These are phyloP conservation scores for Hipposideros larvatus DNA, from an alignment of 2,797 vertebrate genomes.

Conservation along the genomic window DNA sequence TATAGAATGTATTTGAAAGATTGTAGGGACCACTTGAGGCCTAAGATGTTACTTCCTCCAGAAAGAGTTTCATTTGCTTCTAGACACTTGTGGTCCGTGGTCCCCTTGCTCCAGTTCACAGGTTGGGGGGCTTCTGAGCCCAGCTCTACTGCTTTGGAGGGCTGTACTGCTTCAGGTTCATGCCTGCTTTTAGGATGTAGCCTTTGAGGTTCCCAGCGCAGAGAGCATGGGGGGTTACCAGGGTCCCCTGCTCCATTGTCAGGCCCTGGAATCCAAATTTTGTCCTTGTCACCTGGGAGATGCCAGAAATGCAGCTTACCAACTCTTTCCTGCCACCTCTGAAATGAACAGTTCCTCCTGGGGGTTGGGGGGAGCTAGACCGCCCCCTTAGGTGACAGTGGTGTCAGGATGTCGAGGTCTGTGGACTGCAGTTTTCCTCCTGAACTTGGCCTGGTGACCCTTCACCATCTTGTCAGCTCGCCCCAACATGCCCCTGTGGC, in stretches of 20 bases:
- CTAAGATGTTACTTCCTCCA: no score
- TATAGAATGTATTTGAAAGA: background rate
- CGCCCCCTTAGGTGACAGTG: fast-evolving
- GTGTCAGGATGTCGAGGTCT: fast-evolving
- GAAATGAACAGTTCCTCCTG: background rate
- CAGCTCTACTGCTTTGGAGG: fast-evolving
- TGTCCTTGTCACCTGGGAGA: background rate
- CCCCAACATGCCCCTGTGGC: background rate
- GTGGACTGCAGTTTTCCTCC: no score
- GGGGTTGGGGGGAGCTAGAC: background rate
- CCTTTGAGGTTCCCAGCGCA: no score
- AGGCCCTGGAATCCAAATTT: background rate
- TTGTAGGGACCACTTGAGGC: background rate
- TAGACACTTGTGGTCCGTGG: no score
- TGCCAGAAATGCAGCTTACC: background rate
- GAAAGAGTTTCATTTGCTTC: background rate
- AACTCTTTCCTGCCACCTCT: no score
- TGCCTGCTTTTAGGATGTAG: background rate
- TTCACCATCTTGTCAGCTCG: fast-evolving
- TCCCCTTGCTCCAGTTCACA: fast-evolving
- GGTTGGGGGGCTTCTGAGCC: background rate
- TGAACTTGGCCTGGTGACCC: background rate
- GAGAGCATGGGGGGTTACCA: background rate
- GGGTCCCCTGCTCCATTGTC: background rate
- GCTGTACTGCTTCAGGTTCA: background rate